phyloP scores from a whole-genome alignment of 2,797 vertebrate genomes.

The Notoglanidium macrostoma region DNA sequence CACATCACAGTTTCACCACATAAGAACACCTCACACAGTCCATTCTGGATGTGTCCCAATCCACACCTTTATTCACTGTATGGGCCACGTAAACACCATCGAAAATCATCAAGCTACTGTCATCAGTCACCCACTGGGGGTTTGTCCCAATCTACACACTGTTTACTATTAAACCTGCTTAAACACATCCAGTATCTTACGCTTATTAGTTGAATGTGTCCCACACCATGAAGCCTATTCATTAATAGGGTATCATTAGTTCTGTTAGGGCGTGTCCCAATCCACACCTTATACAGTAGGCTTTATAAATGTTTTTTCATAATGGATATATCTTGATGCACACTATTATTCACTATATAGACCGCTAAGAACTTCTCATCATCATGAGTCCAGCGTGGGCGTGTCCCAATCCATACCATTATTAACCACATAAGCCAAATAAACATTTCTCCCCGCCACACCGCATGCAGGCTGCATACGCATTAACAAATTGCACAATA shows the following conservation, averaged over 20 bases:
- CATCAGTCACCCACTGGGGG: background rate
- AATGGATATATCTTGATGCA: background rate
- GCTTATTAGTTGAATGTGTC: background rate
- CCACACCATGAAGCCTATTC: background rate
- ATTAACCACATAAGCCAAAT: background rate
- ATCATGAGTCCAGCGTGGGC: background rate
- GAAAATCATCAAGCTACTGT: background rate
- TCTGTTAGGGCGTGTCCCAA: background rate
- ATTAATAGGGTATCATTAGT: background rate
- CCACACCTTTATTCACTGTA: background rate
- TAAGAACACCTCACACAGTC: background rate
- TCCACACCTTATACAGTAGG: background rate
- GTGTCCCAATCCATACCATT: background rate
- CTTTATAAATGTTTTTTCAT: background rate
- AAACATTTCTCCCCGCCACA: background rate
- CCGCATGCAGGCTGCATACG: background rate
- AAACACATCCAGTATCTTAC: background rate
- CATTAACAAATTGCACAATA: background rate
- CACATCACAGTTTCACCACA: background rate
- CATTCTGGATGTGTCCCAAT: background rate
- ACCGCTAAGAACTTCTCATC: background rate
- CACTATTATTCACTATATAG: background rate
- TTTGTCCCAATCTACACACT: background rate
- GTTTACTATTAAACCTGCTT: background rate
- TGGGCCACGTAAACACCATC: background rate